Conservation (phyloP, 1,140 invertebrate species). For the Tribolium madens region DNA sequence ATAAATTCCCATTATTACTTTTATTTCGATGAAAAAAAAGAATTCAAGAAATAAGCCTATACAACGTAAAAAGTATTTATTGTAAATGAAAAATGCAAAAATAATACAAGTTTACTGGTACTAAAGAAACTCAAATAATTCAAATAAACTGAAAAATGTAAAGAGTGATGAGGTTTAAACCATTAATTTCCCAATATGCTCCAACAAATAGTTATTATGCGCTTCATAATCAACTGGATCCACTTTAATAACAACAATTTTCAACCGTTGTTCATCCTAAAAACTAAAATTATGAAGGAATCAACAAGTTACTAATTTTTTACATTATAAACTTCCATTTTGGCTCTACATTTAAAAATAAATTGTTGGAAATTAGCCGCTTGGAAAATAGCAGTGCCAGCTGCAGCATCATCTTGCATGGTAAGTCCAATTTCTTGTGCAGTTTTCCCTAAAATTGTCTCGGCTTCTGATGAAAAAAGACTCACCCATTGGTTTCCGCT, state of each 20-base stretch:
- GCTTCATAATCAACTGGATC: conserved; percentile 81
- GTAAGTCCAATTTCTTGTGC: conserved; percentile 83
- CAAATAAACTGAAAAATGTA: too few relatives aligned
- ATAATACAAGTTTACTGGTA: too few relatives aligned
- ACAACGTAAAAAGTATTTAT: too few relatives aligned
- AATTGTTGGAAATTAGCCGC: conserved; percentile 83
- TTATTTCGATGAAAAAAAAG: too few relatives aligned
- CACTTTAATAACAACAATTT: conserved; percentile 77
- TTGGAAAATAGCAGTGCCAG: conserved; percentile 74
- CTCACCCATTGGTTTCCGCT: conserved; percentile 88
- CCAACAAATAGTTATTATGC: conserved; percentile 63
- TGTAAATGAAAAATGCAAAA: too few relatives aligned
- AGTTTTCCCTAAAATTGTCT: conserved; percentile 81
- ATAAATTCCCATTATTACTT: too few relatives aligned
- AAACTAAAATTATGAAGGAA: conserved; percentile 55
- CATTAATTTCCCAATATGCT: too few relatives aligned
- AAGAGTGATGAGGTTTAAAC: too few relatives aligned
- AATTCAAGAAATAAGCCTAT: too few relatives aligned
- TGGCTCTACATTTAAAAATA: conserved; percentile 85
- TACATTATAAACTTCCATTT: conserved; percentile 92
- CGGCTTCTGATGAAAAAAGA: conserved; percentile 89
- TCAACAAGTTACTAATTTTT: conserved; percentile 47
- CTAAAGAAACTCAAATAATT: too few relatives aligned
- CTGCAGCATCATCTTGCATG: conserved; percentile 73
- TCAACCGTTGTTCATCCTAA: conserved; percentile 87